phyloP scores from a whole-genome alignment of 2,888 invertebrate genomes.

The Drosophila histrio region DNA sequence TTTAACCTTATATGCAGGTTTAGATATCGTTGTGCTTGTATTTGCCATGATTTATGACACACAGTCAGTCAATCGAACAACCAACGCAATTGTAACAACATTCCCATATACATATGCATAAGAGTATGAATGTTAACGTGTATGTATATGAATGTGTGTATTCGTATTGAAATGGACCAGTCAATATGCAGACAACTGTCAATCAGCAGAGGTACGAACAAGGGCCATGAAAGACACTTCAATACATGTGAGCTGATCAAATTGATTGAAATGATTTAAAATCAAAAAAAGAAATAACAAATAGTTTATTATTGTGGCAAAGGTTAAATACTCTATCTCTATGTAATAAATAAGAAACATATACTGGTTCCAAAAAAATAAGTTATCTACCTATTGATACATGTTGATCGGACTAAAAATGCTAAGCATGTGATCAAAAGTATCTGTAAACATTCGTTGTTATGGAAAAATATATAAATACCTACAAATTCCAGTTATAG shows the following conservation, averaged over 20 bases:
- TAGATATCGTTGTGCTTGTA: slow-evolving; percentile 39
- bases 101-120: neutral
- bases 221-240: slow-evolving; percentile 46
- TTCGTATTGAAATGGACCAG: slow-evolving; percentile 49
- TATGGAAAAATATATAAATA: too few species aligned
- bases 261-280: slow-evolving; percentile 31
- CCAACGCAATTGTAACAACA: slow-evolving; percentile 50
- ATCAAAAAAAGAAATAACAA: neutral
- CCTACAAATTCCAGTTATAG: too few species aligned
- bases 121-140: neutral
- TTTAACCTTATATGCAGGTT: slow-evolving; percentile 56
- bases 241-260: slow-evolving; percentile 41
- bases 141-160: neutral
- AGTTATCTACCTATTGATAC: neutral
- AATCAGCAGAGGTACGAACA: slow-evolving; percentile 44
- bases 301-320: neutral
- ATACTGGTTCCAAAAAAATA: neutral
- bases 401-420: neutral
- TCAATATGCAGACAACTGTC: slow-evolving; percentile 67
- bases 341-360: neutral
- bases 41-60: slow-evolving; percentile 63
- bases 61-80: slow-evolving; percentile 34
- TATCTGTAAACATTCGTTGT: too few species aligned
- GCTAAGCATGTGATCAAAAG: too few species aligned
- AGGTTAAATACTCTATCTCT: neutral